Conservation (phyloP, 2,113 vertebrate species). For the Indicator maculatus region DNA sequence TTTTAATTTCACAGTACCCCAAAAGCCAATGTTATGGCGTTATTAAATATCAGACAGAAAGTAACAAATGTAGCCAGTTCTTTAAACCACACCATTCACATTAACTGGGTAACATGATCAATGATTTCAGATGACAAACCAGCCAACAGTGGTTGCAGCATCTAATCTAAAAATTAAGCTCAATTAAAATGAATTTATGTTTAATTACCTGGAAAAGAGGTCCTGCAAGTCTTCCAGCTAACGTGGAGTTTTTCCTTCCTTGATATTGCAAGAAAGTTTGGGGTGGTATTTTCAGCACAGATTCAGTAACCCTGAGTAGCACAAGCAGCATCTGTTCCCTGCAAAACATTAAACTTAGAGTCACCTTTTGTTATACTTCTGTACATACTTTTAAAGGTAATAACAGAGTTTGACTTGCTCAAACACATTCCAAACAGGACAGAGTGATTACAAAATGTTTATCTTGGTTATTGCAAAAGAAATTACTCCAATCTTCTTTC, state of each 20-base stretch:
- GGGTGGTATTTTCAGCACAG: constrained; percentile 94
- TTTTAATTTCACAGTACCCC: not conserved
- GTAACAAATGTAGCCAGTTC: not conserved
- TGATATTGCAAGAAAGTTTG: constrained; percentile 89
- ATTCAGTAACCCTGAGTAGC: constrained; percentile 95
- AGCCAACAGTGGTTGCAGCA: not conserved
- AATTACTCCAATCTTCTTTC: not conserved
- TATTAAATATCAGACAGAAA: not conserved
- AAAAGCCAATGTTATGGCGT: not conserved
- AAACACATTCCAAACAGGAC: not conserved
- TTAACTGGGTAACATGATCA: not conserved
- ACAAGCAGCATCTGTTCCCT: constrained; percentile 98
- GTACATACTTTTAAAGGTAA: not conserved
- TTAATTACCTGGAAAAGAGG: constrained; percentile 94
- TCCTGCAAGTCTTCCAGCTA: constrained; percentile 94
- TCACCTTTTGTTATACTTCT: not conserved
- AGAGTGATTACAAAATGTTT: not conserved
- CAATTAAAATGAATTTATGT: constrained; percentile 29
- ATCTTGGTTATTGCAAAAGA: not conserved
- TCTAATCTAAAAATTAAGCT: not conserved
- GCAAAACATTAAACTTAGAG: constrained; percentile 42
- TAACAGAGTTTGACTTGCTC: not conserved
- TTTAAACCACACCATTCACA: not conserved
- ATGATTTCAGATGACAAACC: not conserved
- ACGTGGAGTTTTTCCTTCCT: constrained; percentile 90